phyloP scores from a whole-genome alignment of 2,888 invertebrate species.

The Drosophila infuscata region DNA sequence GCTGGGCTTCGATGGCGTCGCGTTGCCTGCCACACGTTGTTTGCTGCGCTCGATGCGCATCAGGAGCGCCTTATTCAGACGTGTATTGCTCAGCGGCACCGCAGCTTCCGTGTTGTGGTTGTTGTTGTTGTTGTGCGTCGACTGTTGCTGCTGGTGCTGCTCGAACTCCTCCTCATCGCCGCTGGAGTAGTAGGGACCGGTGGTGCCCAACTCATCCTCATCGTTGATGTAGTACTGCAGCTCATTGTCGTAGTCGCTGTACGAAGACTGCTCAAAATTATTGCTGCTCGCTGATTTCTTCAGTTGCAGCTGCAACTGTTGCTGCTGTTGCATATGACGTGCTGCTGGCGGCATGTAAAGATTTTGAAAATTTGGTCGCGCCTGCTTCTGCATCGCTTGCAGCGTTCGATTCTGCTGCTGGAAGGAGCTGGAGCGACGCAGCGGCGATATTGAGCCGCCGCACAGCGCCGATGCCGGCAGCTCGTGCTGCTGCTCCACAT shows the following conservation, averaged over 20 bases:
- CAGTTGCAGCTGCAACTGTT: slow-evolving; percentile 59
- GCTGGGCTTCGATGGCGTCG: slow-evolving; percentile 73
- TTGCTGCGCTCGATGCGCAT: slow-evolving; percentile 86
- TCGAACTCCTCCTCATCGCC: slow-evolving; percentile 79
- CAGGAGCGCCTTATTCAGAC: slow-evolving; percentile 91
- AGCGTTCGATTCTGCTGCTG: slow-evolving; percentile 68
- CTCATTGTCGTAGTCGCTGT: slow-evolving; percentile 84
- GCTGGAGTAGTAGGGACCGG: slow-evolving; percentile 82
- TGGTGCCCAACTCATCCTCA: slow-evolving; percentile 83
- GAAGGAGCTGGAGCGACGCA: slow-evolving; percentile 90
- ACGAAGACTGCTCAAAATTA: slow-evolving; percentile 82
- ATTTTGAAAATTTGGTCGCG: slow-evolving; percentile 81
- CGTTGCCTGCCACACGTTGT: slow-evolving; percentile 74
- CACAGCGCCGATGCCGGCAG: slow-evolving; percentile 20
- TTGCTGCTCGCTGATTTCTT: slow-evolving; percentile 85
- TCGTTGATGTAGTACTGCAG: slow-evolving; percentile 85
- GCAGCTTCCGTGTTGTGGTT: slow-evolving; percentile 15
- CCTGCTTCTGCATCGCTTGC: slow-evolving; percentile 53
- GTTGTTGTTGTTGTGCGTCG: background rate
- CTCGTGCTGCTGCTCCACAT: slow-evolving; percentile 56
- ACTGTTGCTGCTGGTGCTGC: slow-evolving; percentile 23
- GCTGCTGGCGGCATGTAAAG: slow-evolving; percentile 83
- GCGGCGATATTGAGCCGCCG: slow-evolving; percentile 83
- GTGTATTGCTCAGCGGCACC: slow-evolving; percentile 86
- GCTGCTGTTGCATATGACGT: slow-evolving; percentile 65